Conservation (phyloP, 2,797 vertebrate genomes). For the Scolopax bukidnonensis region DNA sequence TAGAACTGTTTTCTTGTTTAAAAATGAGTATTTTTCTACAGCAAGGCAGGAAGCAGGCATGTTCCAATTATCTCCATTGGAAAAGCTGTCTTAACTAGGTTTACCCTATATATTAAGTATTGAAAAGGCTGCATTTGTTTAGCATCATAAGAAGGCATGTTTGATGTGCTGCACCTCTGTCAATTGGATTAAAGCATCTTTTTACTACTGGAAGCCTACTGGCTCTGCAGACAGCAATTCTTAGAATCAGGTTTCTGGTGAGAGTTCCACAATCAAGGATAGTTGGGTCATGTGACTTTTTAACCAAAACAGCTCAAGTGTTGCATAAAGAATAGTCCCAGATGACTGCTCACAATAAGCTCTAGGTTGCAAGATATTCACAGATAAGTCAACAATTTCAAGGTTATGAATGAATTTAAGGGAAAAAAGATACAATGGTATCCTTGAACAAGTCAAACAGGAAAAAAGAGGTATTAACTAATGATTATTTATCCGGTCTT, state of each 20-base stretch:
- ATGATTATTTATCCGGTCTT: not conserved
- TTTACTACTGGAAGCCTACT: not conserved
- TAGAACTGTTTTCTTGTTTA: not conserved
- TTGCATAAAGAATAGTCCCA: not conserved
- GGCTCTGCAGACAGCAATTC: not conserved
- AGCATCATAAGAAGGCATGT: not conserved
- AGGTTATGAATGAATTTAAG: not conserved
- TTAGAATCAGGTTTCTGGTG: not conserved
- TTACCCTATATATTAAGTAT: not conserved
- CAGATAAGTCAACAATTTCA: not conserved
- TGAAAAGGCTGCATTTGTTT: not conserved
- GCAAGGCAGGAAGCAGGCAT: fast-evolving
- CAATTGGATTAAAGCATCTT: not conserved
- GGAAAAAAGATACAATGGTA: not conserved
- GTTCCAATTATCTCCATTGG: not conserved
- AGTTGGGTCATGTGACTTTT: not conserved
- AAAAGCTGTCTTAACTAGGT: not conserved
- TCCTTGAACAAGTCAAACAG: not conserved
- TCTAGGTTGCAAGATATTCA: not conserved
- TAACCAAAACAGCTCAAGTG: not conserved
- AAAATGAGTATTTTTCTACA: not conserved
- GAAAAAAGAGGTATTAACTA: not conserved
- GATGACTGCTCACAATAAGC: not conserved
- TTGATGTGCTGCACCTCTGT: not conserved
- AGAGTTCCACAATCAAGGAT: not conserved